phyloP scores from a whole-genome alignment of 2,113 vertebrate genomes.

The Oncorhynchus mykiss region DNA sequence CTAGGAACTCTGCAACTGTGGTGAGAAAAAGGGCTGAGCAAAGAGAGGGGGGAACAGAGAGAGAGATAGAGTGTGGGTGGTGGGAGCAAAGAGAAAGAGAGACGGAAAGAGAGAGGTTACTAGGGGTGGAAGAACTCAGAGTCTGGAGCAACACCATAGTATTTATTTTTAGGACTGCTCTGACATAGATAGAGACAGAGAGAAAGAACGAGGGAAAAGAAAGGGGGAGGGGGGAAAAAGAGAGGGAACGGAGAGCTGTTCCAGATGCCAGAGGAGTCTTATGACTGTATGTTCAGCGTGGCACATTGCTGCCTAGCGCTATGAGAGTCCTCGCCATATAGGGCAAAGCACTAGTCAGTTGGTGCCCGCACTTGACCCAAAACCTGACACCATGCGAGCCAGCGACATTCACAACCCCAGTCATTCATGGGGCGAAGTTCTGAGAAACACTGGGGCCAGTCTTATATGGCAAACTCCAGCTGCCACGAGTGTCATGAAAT shows the following conservation, averaged over 20 bases:
- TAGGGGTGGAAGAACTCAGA: neutral
- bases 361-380: constrained; percentile 40
- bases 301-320: constrained; percentile 12
- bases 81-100: neutral
- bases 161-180: constrained; percentile 24
- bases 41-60: no score
- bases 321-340: constrained; percentile 36
- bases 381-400: constrained; percentile 38
- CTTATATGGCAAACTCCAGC: constrained; percentile 10
- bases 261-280: constrained; percentile 31
- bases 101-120: no score
- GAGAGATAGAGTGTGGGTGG: no score
- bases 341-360: constrained; percentile 41
- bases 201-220: constrained; percentile 8
- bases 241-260: constrained; percentile 16
- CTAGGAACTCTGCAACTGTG: constrained; percentile 34
- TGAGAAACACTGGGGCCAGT: constrained; percentile 5
- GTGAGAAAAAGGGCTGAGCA: neutral
- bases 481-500: neutral
- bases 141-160: neutral
- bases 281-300: constrained; percentile 3
- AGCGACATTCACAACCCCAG: constrained; percentile 21
- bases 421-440: constrained; percentile 22
- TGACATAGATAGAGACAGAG: constrained; percentile 7
- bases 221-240: constrained; percentile 8